Conservation (phyloP, 1,140 invertebrate genomes). For the Leptinotarsa defecta region DNA sequence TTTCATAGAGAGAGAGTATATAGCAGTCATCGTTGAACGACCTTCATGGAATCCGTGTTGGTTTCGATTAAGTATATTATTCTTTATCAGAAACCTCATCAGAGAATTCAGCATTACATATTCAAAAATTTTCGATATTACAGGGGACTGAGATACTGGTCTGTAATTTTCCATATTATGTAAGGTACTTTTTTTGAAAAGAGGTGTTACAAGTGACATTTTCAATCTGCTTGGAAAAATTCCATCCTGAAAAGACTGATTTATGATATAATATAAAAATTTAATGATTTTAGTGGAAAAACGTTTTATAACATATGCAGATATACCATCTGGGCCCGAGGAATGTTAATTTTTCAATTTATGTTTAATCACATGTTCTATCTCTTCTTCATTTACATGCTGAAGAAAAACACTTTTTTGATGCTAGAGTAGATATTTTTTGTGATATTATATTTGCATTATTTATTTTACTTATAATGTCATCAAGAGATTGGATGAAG, state of each 20-base stretch:
- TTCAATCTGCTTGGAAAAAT: background rate
- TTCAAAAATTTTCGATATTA: no score
- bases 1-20: no score
- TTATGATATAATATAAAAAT: background rate
- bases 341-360: conserved; percentile 7
- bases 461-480: no score
- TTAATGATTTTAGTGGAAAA: background rate
- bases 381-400: background rate
- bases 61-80: no score
- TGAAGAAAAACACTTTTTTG: background rate
- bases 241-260: no score
- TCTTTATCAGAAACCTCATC: no score
- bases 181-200: background rate
- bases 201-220: background rate
- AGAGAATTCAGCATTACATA: no score
- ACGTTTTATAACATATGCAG: background rate
- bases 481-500: background rate
- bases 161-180: background rate
- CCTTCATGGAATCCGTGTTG: no score
- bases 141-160: no score
- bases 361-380: background rate
- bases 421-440: background rate
- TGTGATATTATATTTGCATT: background rate
- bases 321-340: background rate
- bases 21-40: no score